These are phyloP conservation scores for Trachelus troglodyta DNA, from an alignment of 2,888 invertebrate genomes.

Conservation along the genomic window DNA sequence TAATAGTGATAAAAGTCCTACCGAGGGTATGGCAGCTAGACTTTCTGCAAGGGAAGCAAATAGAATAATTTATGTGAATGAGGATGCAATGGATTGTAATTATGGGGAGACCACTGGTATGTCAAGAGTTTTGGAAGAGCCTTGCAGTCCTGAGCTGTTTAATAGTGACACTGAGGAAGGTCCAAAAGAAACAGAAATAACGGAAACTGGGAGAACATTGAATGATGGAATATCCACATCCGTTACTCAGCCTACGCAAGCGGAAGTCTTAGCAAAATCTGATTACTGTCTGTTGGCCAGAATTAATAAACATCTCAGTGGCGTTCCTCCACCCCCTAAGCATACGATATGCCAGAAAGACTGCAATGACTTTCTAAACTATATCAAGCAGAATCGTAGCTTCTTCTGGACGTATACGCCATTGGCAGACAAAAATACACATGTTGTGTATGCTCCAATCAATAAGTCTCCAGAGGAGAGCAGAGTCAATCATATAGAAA, in stretches of 20 bases:
- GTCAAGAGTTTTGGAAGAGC: constrained; percentile 17
- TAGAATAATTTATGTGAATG: constrained; percentile 37
- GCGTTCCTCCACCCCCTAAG: constrained; percentile 81
- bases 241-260: constrained; percentile 35
- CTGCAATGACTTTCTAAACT: constrained; percentile 74
- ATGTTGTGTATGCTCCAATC: neutral
- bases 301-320: constrained; percentile 73
- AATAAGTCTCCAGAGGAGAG: neutral
- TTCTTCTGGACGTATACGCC: constrained; percentile 65
- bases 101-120: constrained; percentile 24
- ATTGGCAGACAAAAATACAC: neutral
- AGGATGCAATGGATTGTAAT: constrained; percentile 42
- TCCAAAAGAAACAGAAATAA: constrained; percentile 9
- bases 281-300: constrained; percentile 64
- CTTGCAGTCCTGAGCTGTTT: constrained; percentile 60
- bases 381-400: constrained; percentile 70
- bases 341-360: constrained; percentile 77
- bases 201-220: neutral
- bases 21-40: constrained; percentile 13
- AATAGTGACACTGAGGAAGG: constrained; percentile 55
- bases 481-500: constrained; percentile 10
- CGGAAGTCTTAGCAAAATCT: constrained; percentile 49
- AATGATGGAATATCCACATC: neutral
- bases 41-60: neutral
- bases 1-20: constrained; percentile 31